Conservation (phyloP, 2,113 vertebrate genomes). For the Coryphaenoides rupestris region DNA sequence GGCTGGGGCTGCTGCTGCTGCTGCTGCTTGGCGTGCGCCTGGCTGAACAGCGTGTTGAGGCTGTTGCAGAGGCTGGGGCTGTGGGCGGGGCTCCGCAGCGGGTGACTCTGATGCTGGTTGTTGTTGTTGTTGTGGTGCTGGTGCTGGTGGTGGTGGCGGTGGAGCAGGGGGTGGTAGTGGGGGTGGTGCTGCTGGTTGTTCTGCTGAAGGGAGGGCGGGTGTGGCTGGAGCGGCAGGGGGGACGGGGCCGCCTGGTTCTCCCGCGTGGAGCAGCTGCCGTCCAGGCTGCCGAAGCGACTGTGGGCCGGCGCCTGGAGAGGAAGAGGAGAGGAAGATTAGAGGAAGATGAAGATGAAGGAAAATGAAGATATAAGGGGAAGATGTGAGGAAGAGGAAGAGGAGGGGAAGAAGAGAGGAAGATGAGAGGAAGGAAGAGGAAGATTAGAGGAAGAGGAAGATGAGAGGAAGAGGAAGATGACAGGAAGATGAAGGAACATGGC, state of each 20-base stretch:
- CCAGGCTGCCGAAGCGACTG: conserved; percentile 73
- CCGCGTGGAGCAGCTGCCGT: conserved; percentile 67
- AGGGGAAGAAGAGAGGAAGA: too few species aligned
- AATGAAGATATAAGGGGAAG: too few species aligned
- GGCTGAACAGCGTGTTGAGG: conserved; percentile 68
- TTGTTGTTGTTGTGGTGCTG: too few species aligned
- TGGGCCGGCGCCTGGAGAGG: conserved; percentile 67
- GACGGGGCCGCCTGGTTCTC: conserved; percentile 74
- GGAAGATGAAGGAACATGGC: too few species aligned
- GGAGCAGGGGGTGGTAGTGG: too few species aligned
- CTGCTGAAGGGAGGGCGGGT: conserved; percentile 46
- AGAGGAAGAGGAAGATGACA: too few species aligned
- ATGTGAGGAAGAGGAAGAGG: background rate
- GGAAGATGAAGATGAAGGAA: conserved; percentile 10
- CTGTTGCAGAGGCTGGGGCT: conserved; percentile 59
- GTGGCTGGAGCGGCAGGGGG: too few species aligned
- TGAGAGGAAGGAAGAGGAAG: too few species aligned
- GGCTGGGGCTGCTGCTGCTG: too few species aligned
- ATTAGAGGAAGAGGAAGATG: too few species aligned
- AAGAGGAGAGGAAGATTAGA: background rate
- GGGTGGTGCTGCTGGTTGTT: conserved; percentile 10
- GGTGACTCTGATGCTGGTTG: too few species aligned
- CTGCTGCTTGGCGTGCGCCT: conserved; percentile 56
- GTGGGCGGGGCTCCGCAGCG: conserved; percentile 40
- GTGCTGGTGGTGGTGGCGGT: too few species aligned